Percentiles rank a stretch among this genome's conserved stretches.
Conservation (phyloP, 30 jellyfish, hydroid and myxozoan genomes). For the Pseudorhiza aurosa region DNA sequence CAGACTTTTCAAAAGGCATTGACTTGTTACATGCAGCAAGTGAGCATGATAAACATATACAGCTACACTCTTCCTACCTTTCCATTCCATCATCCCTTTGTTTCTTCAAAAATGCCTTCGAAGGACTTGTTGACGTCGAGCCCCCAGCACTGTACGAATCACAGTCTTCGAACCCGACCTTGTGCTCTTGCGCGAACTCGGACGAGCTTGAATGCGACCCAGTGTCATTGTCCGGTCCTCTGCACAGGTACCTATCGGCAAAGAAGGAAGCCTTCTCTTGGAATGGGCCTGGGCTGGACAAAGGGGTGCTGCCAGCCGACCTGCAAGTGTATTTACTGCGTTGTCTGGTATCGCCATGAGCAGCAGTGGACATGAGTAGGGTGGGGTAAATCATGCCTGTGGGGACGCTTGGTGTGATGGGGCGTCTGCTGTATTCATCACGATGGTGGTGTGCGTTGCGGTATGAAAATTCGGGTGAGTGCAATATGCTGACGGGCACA, state of each 20-base stretch:
- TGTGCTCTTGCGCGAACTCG: conserved; percentile 14
- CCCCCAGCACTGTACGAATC: conserved; percentile 9
- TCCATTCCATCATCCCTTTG: conserved; percentile 79
- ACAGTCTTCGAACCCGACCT: conserved; percentile 5
- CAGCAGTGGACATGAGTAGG: conserved; percentile 18
- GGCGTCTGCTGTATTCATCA: conserved; percentile 38
- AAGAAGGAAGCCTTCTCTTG: conserved; percentile 33
- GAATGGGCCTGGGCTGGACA: conserved; percentile 65
- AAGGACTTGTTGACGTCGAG: conserved; percentile 74
- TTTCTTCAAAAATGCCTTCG: conserved; percentile 67
- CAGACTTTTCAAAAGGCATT: too few relatives aligned
- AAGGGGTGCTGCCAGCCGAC: conserved; percentile 62
- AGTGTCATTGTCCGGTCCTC: conserved; percentile 4
- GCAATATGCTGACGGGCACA: conserved; percentile 25
- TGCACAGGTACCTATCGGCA: background rate
- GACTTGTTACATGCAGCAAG: too few relatives aligned
- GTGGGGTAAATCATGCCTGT: conserved; percentile 10
- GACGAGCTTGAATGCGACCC: conserved; percentile 18
- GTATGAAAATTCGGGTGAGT: conserved; percentile 10
- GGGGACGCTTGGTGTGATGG: conserved; percentile 45
- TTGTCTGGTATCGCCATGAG: conserved; percentile 28
- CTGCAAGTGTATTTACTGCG: conserved; percentile 52
- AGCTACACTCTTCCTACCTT: conserved; percentile 6
- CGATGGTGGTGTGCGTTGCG: conserved; percentile 30
- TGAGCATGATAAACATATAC: background rate